phyloP scores from a whole-genome alignment of 2,797 vertebrate species.

The Sebastes kiyomatsui region DNA sequence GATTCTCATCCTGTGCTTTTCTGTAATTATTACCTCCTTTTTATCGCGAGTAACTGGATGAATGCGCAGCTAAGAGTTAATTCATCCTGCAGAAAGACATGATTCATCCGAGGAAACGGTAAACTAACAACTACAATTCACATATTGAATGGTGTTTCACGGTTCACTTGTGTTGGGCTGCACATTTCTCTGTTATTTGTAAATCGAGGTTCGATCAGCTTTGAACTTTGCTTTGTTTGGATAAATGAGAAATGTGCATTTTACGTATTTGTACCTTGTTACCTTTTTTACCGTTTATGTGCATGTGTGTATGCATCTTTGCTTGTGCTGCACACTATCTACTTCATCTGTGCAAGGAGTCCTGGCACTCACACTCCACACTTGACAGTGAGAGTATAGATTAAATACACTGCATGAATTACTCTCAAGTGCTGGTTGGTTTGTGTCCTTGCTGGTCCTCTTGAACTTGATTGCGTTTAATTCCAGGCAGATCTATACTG shows the following conservation, averaged over 20 bases:
- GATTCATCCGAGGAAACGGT: neutral
- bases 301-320: neutral
- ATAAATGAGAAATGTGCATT: neutral
- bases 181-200: neutral
- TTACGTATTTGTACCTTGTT: neutral
- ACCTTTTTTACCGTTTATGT: neutral
- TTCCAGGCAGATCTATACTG: neutral
- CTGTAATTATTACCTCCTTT: neutral
- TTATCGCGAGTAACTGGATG: neutral
- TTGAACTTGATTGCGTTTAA: conserved; percentile 4
- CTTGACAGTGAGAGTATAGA: neutral
- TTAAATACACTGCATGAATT: neutral
- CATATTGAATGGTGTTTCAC: conserved; percentile 2
- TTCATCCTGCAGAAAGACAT: neutral
- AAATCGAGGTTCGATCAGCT: neutral
- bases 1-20: neutral
- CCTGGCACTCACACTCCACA: neutral
- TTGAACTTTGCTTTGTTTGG: neutral
- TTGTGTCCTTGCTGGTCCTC: neutral
- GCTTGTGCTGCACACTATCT: neutral
- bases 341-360: neutral
- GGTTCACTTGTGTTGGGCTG: neutral
- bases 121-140: neutral
- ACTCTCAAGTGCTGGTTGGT: neutral
- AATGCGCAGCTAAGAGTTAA: neutral